These are phyloP conservation scores for Sinodicranocentrus sp. DNA, from an alignment of 2,888 invertebrate genomes.

Conservation along the genomic window DNA sequence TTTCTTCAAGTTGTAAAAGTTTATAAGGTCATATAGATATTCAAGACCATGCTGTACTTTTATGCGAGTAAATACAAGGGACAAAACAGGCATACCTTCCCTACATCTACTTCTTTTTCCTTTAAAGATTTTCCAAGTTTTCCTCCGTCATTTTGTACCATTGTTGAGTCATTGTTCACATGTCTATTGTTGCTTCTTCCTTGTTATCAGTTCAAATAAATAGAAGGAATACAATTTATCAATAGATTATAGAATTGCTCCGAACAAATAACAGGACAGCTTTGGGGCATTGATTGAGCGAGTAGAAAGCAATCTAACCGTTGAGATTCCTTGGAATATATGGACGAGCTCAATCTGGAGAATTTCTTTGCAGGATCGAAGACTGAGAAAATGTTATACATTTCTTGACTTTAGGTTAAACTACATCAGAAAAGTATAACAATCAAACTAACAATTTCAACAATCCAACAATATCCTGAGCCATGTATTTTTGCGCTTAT, in stretches of 20 bases:
- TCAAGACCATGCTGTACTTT: slow-evolving; percentile 21
- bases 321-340: not conserved
- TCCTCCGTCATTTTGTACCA: slow-evolving; percentile 38
- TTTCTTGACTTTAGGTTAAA: slow-evolving; percentile 3
- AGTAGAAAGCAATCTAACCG: not conserved
- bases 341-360: slow-evolving; percentile 18
- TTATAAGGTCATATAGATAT: slow-evolving; percentile 48
- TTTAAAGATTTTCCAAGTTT: slow-evolving; percentile 36
- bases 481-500: too few species aligned
- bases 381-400: not conserved
- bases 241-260: not conserved
- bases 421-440: too few species aligned
- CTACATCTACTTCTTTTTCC: slow-evolving; percentile 23
- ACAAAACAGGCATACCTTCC: not conserved
- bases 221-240: slow-evolving; percentile 17
- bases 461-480: too few species aligned
- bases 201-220: slow-evolving; percentile 53
- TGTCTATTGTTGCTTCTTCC: slow-evolving; percentile 42
- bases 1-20: slow-evolving; percentile 47
- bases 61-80: not conserved
- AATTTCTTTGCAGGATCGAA: slow-evolving; percentile 3
- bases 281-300: slow-evolving; percentile 21
- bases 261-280: slow-evolving; percentile 25
- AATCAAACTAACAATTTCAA: too few species aligned
- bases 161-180: slow-evolving; percentile 42